A percentile compares a stretch with the other conserved stretches of the same genome.
phyloP scores from a whole-genome alignment of 2,113 vertebrate species.

The Sturnira hondurensis region DNA sequence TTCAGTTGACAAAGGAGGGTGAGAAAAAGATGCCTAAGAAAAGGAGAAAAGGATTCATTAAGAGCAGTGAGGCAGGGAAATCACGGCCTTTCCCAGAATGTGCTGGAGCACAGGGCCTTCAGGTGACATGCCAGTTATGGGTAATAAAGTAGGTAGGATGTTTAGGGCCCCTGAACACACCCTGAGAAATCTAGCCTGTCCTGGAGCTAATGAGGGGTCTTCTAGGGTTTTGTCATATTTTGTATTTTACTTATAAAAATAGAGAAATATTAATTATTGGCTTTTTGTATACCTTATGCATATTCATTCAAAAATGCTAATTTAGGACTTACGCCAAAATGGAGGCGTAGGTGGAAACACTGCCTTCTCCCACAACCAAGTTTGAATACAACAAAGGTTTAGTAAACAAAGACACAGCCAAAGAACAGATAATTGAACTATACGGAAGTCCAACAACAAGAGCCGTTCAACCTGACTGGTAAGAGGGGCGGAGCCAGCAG shows the following conservation, averaged over 20 bases:
- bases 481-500: too few relatives aligned
- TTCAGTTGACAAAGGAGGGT: neutral
- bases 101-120: neutral
- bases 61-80: neutral
- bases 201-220: too few relatives aligned
- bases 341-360: too few relatives aligned
- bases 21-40: neutral
- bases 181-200: neutral
- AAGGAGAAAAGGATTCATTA: neutral
- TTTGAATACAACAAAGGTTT: too few relatives aligned
- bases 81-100: neutral
- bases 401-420: too few relatives aligned
- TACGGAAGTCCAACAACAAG: too few relatives aligned
- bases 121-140: rapidly evolving
- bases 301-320: neutral
- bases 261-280: neutral
- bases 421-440: too few relatives aligned
- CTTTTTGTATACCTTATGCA: neutral
- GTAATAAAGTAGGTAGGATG: too few relatives aligned
- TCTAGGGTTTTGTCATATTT: neutral
- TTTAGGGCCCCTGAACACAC: neutral
- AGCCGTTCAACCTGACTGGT: too few relatives aligned
- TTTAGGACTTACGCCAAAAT: too few relatives aligned
- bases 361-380: too few relatives aligned
- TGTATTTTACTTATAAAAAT: neutral